Conservation (phyloP, 2,113 vertebrate genomes). For the Pithys albifrons region DNA sequence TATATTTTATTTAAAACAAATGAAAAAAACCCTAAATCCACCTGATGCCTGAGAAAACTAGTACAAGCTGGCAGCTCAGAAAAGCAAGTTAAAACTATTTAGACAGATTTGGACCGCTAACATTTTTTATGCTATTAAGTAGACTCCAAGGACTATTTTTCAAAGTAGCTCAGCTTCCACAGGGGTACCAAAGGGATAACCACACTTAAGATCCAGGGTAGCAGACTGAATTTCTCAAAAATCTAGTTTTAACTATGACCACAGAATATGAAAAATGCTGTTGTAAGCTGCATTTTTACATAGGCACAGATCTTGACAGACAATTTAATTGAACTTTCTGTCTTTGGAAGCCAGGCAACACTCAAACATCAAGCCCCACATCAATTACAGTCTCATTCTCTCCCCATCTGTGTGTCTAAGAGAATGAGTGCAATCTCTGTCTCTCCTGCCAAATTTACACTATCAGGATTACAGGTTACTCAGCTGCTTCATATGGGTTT, state of each 20-base stretch:
- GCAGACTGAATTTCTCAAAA: neutral
- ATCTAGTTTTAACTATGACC: neutral
- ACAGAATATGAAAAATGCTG: neutral
- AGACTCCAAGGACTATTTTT: neutral
- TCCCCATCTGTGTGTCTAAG: accelerated
- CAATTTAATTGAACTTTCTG: neutral
- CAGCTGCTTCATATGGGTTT: neutral
- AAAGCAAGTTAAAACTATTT: neutral
- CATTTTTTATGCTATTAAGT: neutral
- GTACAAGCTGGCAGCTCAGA: neutral
- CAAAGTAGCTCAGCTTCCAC: neutral
- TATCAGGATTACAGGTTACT: neutral
- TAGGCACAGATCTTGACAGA: neutral
- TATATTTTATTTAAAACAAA: neutral
- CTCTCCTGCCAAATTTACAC: neutral
- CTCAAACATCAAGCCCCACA: accelerated
- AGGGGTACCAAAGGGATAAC: neutral
- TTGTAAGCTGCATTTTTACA: neutral
- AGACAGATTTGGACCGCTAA: neutral
- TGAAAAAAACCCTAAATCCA: neutral
- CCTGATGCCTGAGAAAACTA: neutral
- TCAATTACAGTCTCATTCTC: neutral
- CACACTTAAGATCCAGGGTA: neutral
- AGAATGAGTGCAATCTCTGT: neutral
- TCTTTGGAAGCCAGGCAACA: neutral